These are phyloP conservation scores for Artibeus lituratus DNA, from an alignment of 2,797 vertebrate species.

Conservation along the genomic window DNA sequence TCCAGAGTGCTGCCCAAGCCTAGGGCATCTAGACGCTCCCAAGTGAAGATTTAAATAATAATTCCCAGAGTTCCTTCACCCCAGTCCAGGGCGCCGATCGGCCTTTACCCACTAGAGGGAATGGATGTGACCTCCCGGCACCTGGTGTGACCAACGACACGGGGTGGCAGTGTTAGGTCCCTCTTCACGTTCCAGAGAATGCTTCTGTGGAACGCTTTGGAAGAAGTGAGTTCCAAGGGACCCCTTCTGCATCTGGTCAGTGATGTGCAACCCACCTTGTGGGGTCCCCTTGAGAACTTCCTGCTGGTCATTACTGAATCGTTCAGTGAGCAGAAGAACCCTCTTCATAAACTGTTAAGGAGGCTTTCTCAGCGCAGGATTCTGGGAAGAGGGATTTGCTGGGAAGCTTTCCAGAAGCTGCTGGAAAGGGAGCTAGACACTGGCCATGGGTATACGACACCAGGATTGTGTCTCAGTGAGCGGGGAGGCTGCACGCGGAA, in stretches of 20 bases:
- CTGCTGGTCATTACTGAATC: background rate
- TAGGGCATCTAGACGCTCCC: background rate
- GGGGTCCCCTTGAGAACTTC: slow-evolving; percentile 9
- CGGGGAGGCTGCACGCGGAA: too few species aligned
- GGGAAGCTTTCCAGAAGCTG: background rate
- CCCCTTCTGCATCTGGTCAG: background rate
- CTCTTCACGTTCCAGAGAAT: background rate
- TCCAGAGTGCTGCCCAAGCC: background rate
- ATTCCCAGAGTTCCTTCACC: background rate
- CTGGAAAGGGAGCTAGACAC: background rate
- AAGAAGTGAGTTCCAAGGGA: background rate
- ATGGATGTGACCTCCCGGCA: slow-evolving; percentile 11
- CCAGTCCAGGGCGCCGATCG: background rate
- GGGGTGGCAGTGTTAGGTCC: background rate
- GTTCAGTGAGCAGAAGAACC: background rate
- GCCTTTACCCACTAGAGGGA: background rate
- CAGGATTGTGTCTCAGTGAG: background rate
- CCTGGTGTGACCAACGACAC: background rate
- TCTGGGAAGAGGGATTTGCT: background rate
- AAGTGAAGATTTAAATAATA: slow-evolving; percentile 48
- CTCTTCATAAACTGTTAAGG: background rate
- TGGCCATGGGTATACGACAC: background rate
- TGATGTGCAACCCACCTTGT: background rate
- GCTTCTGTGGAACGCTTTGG: background rate
- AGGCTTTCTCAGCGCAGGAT: background rate